Evolutionary conservation across 1,140 invertebrate genomes (phyloP), one percentile per base, ranked within the genome.

Genomic region (Phymorhynchus buccinoides): DNA sequence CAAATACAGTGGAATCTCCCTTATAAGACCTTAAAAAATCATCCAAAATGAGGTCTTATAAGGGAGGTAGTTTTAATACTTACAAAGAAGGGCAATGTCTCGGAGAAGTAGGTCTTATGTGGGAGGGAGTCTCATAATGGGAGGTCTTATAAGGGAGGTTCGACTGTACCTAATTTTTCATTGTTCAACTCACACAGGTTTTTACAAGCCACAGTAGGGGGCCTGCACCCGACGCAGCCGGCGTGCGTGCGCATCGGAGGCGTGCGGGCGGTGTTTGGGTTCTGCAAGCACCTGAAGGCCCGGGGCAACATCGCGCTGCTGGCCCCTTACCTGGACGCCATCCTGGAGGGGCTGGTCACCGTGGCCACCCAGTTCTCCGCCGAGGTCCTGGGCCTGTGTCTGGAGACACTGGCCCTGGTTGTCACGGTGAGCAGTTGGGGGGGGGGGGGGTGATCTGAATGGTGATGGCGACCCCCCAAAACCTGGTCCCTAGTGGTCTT

Each of bases 361-460:
- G 92, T 95, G 84, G 94, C 94, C 39, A 92, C 92, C 32, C 93
- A 94, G 89, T 94, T 94, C 83, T 95, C 94, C 41, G 93, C 94
- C 37, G 95, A 95, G 87, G 95, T 96, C n/a, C 89, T 96, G 3
- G 94, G 94, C 1, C 89, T 96, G 1, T 94, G 95, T 16, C 93
- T 97, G 91, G 96, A 97, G 90, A 95, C 96, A 0, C 93, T 96
- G 42, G 94, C 94, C 35, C 93, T 95, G 66, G 94, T 96, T 83
- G 91, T 96, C n/a, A 93, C 95, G 86, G 95, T 96, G 37, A 75
- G 68, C 22, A 27, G 18, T 30, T 30, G 62, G 62, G 62, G 62
- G n/a, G 62, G 62, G 62, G 62, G 62, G 62, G 62, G 62, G 62
- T n/a, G n/a, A n/a, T n/a, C n/a, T n/a, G n/a, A n/a, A n/a, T n/a